These are phyloP conservation scores for Melospiza georgiana DNA, from an alignment of 2,113 vertebrate genomes.

Conservation along the genomic window DNA sequence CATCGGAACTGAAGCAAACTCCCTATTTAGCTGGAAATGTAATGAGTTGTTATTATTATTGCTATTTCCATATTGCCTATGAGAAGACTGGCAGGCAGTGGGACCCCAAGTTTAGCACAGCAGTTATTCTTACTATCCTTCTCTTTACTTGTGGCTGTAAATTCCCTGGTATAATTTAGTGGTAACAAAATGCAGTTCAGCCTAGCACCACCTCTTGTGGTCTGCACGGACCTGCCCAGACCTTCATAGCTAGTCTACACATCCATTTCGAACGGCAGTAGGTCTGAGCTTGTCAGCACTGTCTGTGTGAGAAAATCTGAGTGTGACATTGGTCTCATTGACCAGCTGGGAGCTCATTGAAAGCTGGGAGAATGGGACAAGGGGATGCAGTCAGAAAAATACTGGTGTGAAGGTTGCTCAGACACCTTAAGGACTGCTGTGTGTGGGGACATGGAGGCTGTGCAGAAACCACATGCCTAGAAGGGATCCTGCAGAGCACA, in stretches of 20 bases:
- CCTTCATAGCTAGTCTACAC: neutral
- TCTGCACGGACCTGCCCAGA: neutral
- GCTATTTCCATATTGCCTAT: neutral
- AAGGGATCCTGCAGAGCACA: neutral
- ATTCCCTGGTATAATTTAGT: neutral
- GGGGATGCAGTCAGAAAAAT: neutral
- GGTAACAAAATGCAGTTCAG: neutral
- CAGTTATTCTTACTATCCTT: neutral
- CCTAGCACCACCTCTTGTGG: neutral
- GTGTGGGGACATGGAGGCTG: neutral
- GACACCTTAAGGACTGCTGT: neutral
- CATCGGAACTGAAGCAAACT: neutral
- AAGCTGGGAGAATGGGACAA: neutral
- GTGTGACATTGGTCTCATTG: neutral
- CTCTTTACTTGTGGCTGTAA: neutral
- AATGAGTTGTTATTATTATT: neutral
- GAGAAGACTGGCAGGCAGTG: neutral
- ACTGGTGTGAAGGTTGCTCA: neutral
- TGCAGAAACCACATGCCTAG: neutral
- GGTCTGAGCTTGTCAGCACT: neutral
- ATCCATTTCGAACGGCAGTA: neutral
- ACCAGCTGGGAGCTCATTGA: neutral
- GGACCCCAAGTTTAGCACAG: neutral
- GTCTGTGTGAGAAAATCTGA: neutral
- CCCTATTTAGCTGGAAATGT: neutral